Percentiles rank a stretch among this genome's conserved stretches.
phyloP scores from a whole-genome alignment of 2,113 vertebrate genomes.

The Desmodus rotundus region DNA sequence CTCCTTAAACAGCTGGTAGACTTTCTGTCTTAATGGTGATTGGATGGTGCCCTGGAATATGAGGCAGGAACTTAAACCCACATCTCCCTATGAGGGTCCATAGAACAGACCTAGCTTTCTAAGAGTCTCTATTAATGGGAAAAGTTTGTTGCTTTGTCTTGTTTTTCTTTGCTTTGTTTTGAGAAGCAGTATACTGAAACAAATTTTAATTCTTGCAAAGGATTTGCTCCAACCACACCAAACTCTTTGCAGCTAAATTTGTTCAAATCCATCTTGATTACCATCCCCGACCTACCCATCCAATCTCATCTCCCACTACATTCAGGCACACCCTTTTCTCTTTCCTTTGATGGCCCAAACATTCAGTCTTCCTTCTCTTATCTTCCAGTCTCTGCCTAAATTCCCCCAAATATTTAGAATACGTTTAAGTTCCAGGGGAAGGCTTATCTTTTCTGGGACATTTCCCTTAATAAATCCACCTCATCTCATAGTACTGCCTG shows the following conservation, averaged over 20 bases:
- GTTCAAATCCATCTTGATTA: background rate
- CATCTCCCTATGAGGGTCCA: background rate
- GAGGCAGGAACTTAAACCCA: background rate
- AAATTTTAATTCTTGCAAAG: background rate
- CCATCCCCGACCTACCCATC: background rate
- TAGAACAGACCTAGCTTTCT: background rate
- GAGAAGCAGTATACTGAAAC: background rate
- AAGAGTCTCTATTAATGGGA: background rate
- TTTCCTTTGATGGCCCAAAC: background rate
- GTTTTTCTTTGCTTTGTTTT: background rate
- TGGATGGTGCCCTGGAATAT: background rate
- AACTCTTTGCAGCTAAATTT: background rate
- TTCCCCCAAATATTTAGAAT: conserved; percentile 15
- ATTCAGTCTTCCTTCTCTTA: conserved; percentile 15
- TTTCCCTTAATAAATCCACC: conserved; percentile 29
- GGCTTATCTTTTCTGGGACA: conserved; percentile 1
- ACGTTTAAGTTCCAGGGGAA: background rate
- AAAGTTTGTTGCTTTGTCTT: background rate
- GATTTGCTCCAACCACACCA: background rate
- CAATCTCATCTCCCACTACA: background rate
- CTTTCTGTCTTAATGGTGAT: background rate
- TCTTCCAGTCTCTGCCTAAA: background rate
- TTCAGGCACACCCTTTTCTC: background rate
- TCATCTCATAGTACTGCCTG: background rate
- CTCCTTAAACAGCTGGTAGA: background rate